Conservation (phyloP, 2,797 vertebrate species). For the Sitta carolinensis region DNA sequence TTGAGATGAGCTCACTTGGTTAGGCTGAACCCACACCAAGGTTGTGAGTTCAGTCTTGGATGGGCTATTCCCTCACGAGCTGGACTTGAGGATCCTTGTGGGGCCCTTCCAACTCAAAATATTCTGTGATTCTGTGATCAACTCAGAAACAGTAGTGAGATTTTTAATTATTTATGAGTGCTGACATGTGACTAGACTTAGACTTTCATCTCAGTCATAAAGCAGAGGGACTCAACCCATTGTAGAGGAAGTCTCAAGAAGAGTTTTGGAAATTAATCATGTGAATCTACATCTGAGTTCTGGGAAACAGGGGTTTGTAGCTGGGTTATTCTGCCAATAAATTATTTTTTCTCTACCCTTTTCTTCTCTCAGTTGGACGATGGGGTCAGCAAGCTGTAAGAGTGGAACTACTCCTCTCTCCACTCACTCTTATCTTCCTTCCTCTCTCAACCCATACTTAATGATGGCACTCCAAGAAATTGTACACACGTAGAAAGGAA, state of each 20-base stretch:
- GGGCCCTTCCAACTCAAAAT: neutral
- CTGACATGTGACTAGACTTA: neutral
- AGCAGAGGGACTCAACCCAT: neutral
- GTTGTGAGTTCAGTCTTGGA: fast-evolving
- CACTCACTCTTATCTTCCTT: neutral
- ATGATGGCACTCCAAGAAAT: neutral
- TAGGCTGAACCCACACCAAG: fast-evolving
- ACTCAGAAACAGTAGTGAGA: neutral
- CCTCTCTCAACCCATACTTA: neutral
- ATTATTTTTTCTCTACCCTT: neutral
- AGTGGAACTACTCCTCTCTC: neutral
- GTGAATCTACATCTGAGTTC: neutral
- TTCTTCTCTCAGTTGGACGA: neutral
- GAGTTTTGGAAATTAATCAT: neutral
- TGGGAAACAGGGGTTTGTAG: neutral
- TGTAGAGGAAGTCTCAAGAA: neutral
- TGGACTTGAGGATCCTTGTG: neutral
- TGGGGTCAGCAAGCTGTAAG: neutral
- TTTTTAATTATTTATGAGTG: neutral
- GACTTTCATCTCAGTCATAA: neutral
- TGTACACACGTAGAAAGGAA: neutral
- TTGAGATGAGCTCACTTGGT: neutral
- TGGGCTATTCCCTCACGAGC: neutral
- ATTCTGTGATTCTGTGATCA: neutral
- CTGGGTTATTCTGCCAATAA: neutral